Evolutionary conservation across 2,113 vertebrate genomes (phyloP).

Genomic region (Heterotilapia buettikoferi): DNA sequence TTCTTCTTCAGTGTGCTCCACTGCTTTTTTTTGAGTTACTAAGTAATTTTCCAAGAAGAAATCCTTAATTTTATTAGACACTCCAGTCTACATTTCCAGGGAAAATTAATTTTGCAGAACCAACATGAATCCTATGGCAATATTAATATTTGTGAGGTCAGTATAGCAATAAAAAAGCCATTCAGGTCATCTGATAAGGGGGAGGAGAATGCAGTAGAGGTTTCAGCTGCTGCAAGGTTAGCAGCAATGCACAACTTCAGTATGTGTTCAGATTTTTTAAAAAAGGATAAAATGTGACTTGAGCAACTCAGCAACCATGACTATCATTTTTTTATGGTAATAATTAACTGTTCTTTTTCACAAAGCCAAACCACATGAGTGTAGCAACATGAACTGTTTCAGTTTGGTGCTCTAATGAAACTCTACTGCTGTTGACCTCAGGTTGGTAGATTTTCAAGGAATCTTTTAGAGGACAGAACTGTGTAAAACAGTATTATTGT

Average conservation of each 20-base stretch:
- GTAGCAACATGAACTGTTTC: neutral
- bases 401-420: neutral
- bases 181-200: neutral
- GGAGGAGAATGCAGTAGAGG: neutral
- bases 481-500: neutral
- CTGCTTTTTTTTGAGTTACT: neutral
- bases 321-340: neutral
- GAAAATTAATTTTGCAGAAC: neutral
- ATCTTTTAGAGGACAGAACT: neutral
- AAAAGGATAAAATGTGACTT: neutral
- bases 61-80: neutral
- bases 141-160: neutral
- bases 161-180: neutral
- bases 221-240: neutral
- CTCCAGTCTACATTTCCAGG: neutral
- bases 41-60: neutral
- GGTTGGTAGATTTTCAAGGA: neutral
- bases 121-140: neutral
- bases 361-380: neutral
- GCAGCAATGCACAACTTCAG: neutral
- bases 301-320: neutral
- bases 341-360: neutral
- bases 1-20: neutral
- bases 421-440: neutral
- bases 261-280: neutral